Percentiles rank a stretch among this genome's conserved stretches.
Evolutionary conservation across 2,888 invertebrate genomes (phyloP).

Genomic region (Drosophila neoperkinsi): DNA sequence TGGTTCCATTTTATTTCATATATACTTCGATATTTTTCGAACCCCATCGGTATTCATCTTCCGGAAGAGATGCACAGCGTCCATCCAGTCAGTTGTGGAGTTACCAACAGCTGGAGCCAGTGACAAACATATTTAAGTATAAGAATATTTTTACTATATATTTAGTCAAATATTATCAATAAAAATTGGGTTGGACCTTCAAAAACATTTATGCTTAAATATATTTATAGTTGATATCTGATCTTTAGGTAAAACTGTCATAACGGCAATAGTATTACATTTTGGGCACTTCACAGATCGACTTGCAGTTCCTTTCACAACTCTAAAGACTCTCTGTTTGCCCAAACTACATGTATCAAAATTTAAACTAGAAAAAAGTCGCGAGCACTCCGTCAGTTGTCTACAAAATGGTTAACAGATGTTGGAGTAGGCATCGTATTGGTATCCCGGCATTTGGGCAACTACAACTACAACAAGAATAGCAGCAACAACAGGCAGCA

Average conservation of each 20-base stretch:
- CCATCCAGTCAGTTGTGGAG: neutral
- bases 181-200: neutral
- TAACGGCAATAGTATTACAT: neutral
- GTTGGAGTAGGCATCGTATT: conserved; percentile 66
- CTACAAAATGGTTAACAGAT: conserved; percentile 65
- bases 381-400: conserved; percentile 55
- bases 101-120: neutral
- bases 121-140: neutral
- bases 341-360: neutral
- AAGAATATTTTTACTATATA: neutral
- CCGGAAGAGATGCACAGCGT: neutral
- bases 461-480: conserved; percentile 31
- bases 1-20: neutral
- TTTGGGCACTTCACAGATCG: too few species aligned
- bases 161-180: neutral
- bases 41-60: neutral
- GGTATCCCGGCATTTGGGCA: conserved; percentile 56
- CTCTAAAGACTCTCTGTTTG: neutral
- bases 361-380: conserved; percentile 41
- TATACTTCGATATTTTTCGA: neutral
- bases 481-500: conserved; percentile 23
- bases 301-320: neutral
- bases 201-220: neutral
- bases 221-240: neutral
- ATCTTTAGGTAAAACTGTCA: neutral